phyloP scores from a whole-genome alignment of 1,140 invertebrate genomes.

The Caenorhabditis briggsae region DNA sequence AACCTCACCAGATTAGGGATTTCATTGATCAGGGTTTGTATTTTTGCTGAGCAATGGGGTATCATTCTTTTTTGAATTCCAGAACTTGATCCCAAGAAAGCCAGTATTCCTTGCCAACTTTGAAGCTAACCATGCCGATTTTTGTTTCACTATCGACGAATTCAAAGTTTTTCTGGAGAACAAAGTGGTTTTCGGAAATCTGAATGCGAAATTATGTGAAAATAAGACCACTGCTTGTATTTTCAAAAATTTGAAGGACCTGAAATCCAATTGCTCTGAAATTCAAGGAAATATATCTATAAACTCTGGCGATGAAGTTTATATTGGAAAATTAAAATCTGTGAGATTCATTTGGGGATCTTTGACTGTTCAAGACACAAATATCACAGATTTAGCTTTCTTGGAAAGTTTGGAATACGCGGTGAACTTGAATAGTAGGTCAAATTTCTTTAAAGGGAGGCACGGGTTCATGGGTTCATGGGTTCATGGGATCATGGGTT shows the following conservation, averaged over 20 bases:
- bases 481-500: too few species aligned
- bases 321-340: not conserved
- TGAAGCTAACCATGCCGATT: not conserved
- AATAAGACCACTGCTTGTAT: not conserved
- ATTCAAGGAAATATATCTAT: not conserved
- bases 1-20: not conserved
- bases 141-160: not conserved
- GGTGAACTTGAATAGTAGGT: not conserved
- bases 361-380: not conserved
- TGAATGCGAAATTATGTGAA: not conserved
- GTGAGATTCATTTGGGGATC: not conserved
- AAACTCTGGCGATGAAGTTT: not conserved
- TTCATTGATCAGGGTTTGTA: not conserved
- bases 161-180: not conserved
- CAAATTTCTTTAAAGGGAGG: not conserved
- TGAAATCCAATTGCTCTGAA: not conserved
- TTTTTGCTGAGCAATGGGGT: too few species aligned
- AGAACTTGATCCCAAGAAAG: not conserved
- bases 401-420: slow-evolving; percentile 6
- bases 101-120: not conserved
- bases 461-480: too few species aligned
- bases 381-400: not conserved
- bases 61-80: not conserved
- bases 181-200: not conserved
- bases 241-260: not conserved